Evolutionary conservation across 2,113 vertebrate genomes (phyloP).

Genomic region (Chloroceryle aenea): DNA sequence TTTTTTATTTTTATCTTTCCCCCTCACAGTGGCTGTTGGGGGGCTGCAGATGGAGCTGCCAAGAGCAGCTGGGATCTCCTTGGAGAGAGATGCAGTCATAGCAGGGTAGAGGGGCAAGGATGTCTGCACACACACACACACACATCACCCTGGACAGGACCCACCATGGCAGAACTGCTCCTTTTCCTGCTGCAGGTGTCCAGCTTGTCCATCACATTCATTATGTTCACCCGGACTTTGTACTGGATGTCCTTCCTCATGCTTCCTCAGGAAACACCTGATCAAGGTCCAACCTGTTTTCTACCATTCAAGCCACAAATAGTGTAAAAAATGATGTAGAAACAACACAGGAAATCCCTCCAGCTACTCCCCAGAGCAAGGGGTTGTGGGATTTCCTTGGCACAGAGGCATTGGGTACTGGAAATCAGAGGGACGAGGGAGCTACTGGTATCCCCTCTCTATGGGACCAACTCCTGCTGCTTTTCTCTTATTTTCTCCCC

Average conservation of each 20-base stretch:
- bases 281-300: not conserved
- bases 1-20: not conserved
- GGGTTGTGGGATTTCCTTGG: not conserved
- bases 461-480: not conserved
- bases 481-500: not conserved
- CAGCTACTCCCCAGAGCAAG: not conserved
- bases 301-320: rapidly evolving
- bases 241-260: not conserved
- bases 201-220: not conserved
- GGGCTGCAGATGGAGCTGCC: not conserved
- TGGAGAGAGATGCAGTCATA: not conserved
- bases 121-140: not conserved
- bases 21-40: not conserved
- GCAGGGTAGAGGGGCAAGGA: not conserved
- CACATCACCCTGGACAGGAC: too few relatives aligned
- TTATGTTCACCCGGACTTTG: rapidly evolving
- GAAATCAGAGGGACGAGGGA: not conserved
- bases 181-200: not conserved
- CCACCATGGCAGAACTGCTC: not conserved
- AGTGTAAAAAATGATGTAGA: not conserved
- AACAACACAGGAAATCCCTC: not conserved
- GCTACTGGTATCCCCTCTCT: not conserved
- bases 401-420: not conserved
- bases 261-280: not conserved
- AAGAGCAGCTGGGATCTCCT: conserved; percentile 19